A percentile compares a stretch with the other conserved stretches of the same genome.
phyloP scores from a whole-genome alignment of 2,113 vertebrate species.

The Cyphomyrus plagiostoma region DNA sequence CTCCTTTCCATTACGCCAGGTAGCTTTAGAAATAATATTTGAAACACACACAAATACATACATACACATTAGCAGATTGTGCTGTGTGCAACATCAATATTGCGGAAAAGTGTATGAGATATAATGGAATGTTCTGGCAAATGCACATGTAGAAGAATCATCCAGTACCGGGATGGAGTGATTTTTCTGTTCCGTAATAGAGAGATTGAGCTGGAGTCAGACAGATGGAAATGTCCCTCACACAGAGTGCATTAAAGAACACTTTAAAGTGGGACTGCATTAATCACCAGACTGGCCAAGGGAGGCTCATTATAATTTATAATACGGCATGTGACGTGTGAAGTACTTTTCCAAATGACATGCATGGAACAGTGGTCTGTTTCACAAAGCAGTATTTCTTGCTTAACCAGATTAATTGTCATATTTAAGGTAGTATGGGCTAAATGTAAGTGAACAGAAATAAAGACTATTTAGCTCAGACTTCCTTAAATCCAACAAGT shows the following conservation, averaged over 20 bases:
- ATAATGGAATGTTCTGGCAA: not conserved
- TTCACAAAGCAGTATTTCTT: not conserved
- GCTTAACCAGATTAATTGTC: not conserved
- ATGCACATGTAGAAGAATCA: not conserved
- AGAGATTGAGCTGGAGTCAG: not conserved
- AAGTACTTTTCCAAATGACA: not conserved
- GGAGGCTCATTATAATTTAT: not conserved
- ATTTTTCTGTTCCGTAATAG: not conserved
- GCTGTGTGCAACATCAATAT: not conserved
- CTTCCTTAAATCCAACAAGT: not conserved
- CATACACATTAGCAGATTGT: not conserved
- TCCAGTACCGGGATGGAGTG: not conserved
- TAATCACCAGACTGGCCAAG: not conserved
- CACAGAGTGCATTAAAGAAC: conserved; percentile 1
- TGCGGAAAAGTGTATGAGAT: not conserved
- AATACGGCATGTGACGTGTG: not conserved
- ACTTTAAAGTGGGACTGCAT: not conserved
- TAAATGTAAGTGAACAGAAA: not conserved
- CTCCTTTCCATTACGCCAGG: not conserved
- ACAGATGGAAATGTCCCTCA: conserved; percentile 15
- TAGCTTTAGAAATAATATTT: not conserved
- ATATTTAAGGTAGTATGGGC: not conserved
- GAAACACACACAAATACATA: not conserved
- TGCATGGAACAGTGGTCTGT: not conserved
- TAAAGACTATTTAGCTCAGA: not conserved